Evolutionary conservation across 2,888 invertebrate genomes (phyloP).

Genomic region (Parnassius glacialis): DNA sequence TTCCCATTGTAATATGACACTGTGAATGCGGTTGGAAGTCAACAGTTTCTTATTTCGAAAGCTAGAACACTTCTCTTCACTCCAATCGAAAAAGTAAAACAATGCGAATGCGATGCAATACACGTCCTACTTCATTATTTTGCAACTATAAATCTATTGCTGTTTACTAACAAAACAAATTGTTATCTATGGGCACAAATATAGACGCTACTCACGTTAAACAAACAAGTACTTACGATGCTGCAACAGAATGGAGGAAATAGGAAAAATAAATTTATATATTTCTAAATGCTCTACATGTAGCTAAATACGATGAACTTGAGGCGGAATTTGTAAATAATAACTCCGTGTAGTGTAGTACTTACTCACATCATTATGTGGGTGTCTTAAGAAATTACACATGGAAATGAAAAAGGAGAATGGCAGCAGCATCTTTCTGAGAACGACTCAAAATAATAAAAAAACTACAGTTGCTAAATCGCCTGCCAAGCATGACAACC

Average conservation of each 20-base stretch:
- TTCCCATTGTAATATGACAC: constrained; percentile 4
- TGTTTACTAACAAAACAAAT: constrained; percentile 8
- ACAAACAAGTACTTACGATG: not conserved
- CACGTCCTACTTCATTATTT: not conserved
- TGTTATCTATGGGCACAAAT: not conserved
- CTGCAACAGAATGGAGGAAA: constrained; percentile 6
- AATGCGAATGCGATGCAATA: not conserved
- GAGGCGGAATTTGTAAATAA: too few relatives aligned
- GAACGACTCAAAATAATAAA: too few relatives aligned
- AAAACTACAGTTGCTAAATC: too few relatives aligned
- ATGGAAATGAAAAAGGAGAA: too few relatives aligned
- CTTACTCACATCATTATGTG: too few relatives aligned
- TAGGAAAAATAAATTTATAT: constrained; percentile 16
- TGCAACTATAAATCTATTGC: constrained; percentile 4
- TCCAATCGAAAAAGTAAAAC: constrained; percentile 1
- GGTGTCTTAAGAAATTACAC: too few relatives aligned
- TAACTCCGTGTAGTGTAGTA: too few relatives aligned
- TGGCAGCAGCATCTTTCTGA: too few relatives aligned
- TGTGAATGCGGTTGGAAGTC: constrained; percentile 9
- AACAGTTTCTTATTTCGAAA: constrained; percentile 10
- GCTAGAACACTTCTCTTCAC: not conserved
- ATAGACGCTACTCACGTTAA: not conserved
- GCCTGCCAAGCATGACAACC: too few relatives aligned
- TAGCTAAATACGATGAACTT: too few relatives aligned
- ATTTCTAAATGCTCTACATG: not conserved